Percentiles rank a stretch among this genome's conserved stretches.
These are phyloP conservation scores for Limanda limanda DNA, from an alignment of 2,113 vertebrate genomes.

Conservation along the genomic window DNA sequence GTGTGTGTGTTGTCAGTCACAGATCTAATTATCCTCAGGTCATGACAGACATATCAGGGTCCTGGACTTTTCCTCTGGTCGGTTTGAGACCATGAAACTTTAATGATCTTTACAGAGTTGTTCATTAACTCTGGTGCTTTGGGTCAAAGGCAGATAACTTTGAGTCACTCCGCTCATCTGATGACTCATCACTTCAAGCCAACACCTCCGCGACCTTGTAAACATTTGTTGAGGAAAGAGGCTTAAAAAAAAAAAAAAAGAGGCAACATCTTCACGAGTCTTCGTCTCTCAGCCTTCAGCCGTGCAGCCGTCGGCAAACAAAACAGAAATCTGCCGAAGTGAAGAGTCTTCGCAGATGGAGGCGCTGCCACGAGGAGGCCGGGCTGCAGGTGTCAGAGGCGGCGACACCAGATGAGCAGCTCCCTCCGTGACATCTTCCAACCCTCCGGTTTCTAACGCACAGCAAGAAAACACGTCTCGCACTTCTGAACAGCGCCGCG, in stretches of 20 bases:
- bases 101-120: not conserved
- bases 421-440: constrained; percentile 63
- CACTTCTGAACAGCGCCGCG: constrained; percentile 47
- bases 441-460: constrained; percentile 40
- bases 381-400: constrained; percentile 69
- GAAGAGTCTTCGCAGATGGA: constrained; percentile 56
- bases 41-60: too few species aligned
- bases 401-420: constrained; percentile 60
- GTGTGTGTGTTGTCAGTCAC: too few species aligned
- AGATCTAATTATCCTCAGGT: too few species aligned
- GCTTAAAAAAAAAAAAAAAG: too few species aligned
- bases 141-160: not conserved
- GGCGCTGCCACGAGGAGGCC: constrained; percentile 26
- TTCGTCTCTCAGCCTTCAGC: not conserved
- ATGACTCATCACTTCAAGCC: not conserved
- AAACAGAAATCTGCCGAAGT: constrained; percentile 26
- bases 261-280: not conserved
- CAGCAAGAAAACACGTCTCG: constrained; percentile 59
- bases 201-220: constrained; percentile 32
- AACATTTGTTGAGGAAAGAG: constrained; percentile 9
- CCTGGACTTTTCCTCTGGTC: too few species aligned
- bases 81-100: too few species aligned
- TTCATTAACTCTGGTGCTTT: not conserved
- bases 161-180: not conserved
- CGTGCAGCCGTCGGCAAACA: not conserved